Percentiles rank a stretch among this genome's conserved stretches.
Conservation (phyloP, 1,140 invertebrate species). For the Luehdorfia chinensis region DNA sequence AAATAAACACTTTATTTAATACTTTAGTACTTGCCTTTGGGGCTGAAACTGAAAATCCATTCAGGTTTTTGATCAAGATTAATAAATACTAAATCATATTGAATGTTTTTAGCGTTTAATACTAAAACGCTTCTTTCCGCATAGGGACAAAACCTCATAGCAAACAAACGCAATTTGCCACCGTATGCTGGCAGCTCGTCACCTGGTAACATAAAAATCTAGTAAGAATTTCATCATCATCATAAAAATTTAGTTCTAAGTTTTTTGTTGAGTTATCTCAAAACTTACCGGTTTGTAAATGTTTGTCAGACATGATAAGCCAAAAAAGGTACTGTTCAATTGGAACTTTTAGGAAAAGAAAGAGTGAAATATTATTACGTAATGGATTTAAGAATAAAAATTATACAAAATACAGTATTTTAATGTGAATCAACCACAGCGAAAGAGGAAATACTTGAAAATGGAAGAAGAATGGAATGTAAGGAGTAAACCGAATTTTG, state of each 20-base stretch:
- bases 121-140: conserved; percentile 90
- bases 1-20: too few species aligned
- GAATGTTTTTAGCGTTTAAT: conserved; percentile 89
- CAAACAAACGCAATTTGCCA: conserved; percentile 88
- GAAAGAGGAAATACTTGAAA: too few species aligned
- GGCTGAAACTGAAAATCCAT: conserved; percentile 84
- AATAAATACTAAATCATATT: conserved; percentile 90
- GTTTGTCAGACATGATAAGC: conserved; percentile 63
- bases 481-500: too few species aligned
- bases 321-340: background rate
- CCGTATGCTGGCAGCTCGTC: conserved; percentile 51
- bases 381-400: too few species aligned
- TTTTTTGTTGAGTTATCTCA: conserved; percentile 4
- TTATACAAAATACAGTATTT: too few species aligned
- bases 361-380: too few species aligned
- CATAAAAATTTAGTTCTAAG: conserved; percentile 2
- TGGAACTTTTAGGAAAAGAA: too few species aligned
- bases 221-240: conserved; percentile 9
- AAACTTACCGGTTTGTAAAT: conserved; percentile 64
- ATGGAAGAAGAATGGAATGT: too few species aligned
- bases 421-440: too few species aligned
- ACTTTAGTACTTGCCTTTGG: conserved; percentile 69
- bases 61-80: conserved; percentile 91
- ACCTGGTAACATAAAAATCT: conserved; percentile 39
- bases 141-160: conserved; percentile 95